Evolutionary conservation across 2,797 vertebrate species (phyloP), one percentile per base, ranked within the genome.

Genomic region (Cottoperca gobio): DNA sequence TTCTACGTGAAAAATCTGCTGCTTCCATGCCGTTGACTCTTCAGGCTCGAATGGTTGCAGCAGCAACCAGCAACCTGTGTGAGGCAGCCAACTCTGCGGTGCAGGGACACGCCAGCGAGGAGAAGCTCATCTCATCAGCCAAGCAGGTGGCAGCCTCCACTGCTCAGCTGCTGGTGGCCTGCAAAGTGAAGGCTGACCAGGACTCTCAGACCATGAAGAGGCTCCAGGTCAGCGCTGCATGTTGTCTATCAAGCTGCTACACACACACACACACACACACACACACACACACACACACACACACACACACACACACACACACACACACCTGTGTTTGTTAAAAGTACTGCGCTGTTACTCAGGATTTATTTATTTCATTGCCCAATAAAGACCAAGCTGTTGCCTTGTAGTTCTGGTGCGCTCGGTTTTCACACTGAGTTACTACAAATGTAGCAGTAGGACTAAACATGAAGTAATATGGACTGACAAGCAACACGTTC

Each of bases 81-180:
- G 98, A 99, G 85, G 97, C 98, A 0, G 98, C 98, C 68, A 99
- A 99, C 70, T 97, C 98, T 19, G 97, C 97, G 0, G 97, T 99
- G 11, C 97, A 99, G 90, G 98, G 98, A 53, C 97, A 99, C 0
- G 98, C 98, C 90, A 99, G 97, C 0, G 98, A 99, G 82, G 98
- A 99, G 94, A 99, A 98, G 86, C 97, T 99, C 79, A 99, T 99
- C 93, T 99, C 97, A 1, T 99, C 98, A 0, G 98, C 98, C 87
- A 99, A 99, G 91, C 98, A 99, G 90, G 98, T 99, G 52, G 98
- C 98, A 0, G 98, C 98, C 2, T 99, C 98, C 84, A 99, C 98
- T 0, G 98, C 98, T 14, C 98, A 99, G 91, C 90, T 99, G 72
- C 95, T 99, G 66, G 98, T 99, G 87, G 98, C 98, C 88, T 99